These are phyloP conservation scores for Argyrosomus japonicus DNA, from an alignment of 2,113 vertebrate species.

Conservation along the genomic window DNA sequence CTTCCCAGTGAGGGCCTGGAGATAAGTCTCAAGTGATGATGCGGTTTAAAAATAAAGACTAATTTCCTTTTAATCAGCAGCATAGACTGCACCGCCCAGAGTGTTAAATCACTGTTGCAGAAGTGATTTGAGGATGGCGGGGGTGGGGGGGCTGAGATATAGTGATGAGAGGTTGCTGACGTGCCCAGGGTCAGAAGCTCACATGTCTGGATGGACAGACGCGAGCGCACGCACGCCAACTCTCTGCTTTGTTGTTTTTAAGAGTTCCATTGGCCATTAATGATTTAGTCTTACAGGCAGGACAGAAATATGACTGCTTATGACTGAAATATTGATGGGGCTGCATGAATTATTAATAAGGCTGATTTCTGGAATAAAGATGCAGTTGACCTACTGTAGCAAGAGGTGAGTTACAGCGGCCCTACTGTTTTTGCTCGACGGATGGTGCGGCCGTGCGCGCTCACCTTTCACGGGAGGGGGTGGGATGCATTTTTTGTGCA, in stretches of 20 bases:
- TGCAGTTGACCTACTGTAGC: constrained; percentile 79
- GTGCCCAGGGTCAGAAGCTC: constrained; percentile 48
- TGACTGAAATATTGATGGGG: constrained; percentile 82
- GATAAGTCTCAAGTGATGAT: constrained; percentile 69
- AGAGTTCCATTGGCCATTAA: constrained; percentile 72
- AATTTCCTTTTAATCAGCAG: constrained; percentile 76
- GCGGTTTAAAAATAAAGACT: constrained; percentile 74
- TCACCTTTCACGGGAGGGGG: not conserved
- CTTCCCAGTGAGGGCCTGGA: constrained; percentile 57
- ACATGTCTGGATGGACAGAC: constrained; percentile 23
- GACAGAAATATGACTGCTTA: constrained; percentile 81
- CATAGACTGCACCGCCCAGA: constrained; percentile 39
- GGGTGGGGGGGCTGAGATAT: constrained; percentile 1
- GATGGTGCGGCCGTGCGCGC: not conserved
- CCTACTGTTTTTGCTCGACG: constrained; percentile 13
- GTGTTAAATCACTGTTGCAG: constrained; percentile 68
- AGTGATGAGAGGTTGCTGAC: constrained; percentile 12
- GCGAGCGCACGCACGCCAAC: not conserved
- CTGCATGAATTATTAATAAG: constrained; percentile 70
- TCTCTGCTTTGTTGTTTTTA: constrained; percentile 74
- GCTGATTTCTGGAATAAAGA: constrained; percentile 80
- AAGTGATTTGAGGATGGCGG: constrained; percentile 64
- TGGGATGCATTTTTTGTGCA: constrained; percentile 9
- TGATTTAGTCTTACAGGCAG: constrained; percentile 82
- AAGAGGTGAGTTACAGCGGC: constrained; percentile 58